These are phyloP conservation scores for Falco columbarius DNA, from an alignment of 2,797 vertebrate species.

Conservation along the genomic window DNA sequence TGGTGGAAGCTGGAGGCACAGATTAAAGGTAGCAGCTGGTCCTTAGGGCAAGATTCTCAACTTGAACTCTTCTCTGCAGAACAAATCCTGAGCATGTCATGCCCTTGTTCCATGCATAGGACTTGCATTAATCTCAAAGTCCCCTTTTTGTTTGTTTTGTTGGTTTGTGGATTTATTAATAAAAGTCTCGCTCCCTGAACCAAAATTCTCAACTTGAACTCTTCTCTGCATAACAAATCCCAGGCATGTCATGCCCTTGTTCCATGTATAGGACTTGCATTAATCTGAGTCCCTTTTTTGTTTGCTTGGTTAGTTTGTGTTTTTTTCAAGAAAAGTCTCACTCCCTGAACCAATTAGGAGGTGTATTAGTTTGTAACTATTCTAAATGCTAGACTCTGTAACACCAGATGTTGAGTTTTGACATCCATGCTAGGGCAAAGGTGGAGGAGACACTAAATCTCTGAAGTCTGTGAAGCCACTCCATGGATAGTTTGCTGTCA, in stretches of 20 bases:
- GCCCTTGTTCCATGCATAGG: background rate
- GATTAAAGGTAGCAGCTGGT: background rate
- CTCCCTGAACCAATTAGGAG: background rate
- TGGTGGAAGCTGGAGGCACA: background rate
- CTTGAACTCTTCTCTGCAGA: background rate
- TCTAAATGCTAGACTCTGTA: background rate
- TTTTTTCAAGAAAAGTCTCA: background rate
- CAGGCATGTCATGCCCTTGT: background rate
- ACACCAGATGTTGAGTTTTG: background rate
- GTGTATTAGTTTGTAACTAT: background rate
- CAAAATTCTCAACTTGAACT: background rate
- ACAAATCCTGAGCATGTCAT: background rate
- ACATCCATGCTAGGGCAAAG: background rate
- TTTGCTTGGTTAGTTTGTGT: background rate
- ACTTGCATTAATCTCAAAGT: background rate
- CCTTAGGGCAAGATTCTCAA: background rate
- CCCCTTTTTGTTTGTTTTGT: background rate
- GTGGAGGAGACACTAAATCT: background rate
- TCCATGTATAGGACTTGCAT: background rate
- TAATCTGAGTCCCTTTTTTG: background rate
- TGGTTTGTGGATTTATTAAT: background rate
- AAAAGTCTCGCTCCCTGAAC: background rate
- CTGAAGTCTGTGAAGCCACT: background rate
- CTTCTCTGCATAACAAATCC: background rate
- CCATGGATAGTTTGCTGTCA: background rate